Evolutionary conservation across 2,888 invertebrate species (phyloP), one percentile per base, ranked within the genome.

Genomic region (Periphyllus acericola): DNA sequence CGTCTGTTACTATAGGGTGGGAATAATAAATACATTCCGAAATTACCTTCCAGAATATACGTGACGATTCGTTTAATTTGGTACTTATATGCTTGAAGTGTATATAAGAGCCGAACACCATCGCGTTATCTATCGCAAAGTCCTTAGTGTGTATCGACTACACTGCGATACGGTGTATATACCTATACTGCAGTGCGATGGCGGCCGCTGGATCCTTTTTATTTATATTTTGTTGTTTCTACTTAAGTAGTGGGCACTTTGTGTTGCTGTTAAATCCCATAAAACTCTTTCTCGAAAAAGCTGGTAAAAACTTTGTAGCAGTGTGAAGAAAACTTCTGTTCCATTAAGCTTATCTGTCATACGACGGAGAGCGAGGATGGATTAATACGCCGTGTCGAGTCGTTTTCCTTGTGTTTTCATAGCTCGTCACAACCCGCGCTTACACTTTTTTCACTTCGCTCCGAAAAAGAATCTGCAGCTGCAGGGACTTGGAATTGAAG

Each of bases 341-440:
- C 86, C 86, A 87, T 87, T 87, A 87, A 81, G 86, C 79, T 87
- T 87, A 87, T 72, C 86, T 40, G 86, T 74, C 86, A 40, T 72
- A 68, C 76, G 52, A n/a, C 21, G 78, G 21, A 25, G 36, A n/a
- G 46, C 52, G 46, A 21, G 21, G 36, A 32, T 34, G 86, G 80
- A 74, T 80, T 87, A 87, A 74, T 86, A 78, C 46, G 55, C 21
- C 9, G 14, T 8, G 52, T 21, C 71, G 29, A 36, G 29, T 9
- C 55, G 34, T 74, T 83, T 52, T 40, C 52, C 34, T 71, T 11
- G 34, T n/a, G 55, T 85, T 79, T 79, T 72, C 36, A 25, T 46
- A 19, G 25, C 76, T 66, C 25, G 75, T 83, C 60, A n/a, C 19
- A 19, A 72, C 34, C 34, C 72, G 11, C 4, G n/a, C 68, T 11